Percentiles rank a stretch among this genome's conserved stretches.
phyloP scores from a whole-genome alignment of 2,113 vertebrate genomes.

The Melanerpes formicivorus region DNA sequence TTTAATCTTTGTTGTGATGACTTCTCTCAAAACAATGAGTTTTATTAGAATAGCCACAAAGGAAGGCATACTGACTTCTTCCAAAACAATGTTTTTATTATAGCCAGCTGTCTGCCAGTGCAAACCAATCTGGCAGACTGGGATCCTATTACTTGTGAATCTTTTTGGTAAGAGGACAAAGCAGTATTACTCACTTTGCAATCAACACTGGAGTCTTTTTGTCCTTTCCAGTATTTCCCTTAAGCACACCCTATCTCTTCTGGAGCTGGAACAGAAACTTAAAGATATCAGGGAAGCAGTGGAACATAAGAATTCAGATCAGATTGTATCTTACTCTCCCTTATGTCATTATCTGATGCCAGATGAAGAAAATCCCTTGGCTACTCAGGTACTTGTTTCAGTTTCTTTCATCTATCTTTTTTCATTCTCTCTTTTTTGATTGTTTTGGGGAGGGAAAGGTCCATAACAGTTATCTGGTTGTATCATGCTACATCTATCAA shows the following conservation, averaged over 20 bases:
- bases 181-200: background rate
- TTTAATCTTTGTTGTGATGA: background rate
- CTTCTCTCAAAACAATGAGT: background rate
- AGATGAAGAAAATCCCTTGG: conserved; percentile 89
- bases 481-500: background rate
- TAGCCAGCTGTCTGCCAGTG: background rate
- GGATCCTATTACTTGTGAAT: background rate
- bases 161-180: background rate
- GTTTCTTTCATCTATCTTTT: background rate
- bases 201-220: background rate
- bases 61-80: background rate
- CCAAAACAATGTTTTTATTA: background rate
- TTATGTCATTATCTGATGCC: conserved; percentile 93
- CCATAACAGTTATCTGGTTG: background rate
- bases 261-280: conserved; percentile 91
- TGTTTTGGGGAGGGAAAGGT: background rate
- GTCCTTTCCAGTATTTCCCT: conserved; percentile 84
- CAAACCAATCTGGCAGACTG: background rate
- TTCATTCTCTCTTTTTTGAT: background rate
- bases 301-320: conserved; percentile 74
- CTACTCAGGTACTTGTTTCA: conserved; percentile 84
- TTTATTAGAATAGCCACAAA: background rate
- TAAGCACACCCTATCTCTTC: conserved; percentile 91
- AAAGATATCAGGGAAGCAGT: conserved; percentile 86
- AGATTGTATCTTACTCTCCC: conserved; percentile 60